A percentile compares a stretch with the other conserved stretches of the same genome.
These are phyloP conservation scores for Diglossa cyanea DNA, from an alignment of 2,797 vertebrate species.

Conservation along the genomic window DNA sequence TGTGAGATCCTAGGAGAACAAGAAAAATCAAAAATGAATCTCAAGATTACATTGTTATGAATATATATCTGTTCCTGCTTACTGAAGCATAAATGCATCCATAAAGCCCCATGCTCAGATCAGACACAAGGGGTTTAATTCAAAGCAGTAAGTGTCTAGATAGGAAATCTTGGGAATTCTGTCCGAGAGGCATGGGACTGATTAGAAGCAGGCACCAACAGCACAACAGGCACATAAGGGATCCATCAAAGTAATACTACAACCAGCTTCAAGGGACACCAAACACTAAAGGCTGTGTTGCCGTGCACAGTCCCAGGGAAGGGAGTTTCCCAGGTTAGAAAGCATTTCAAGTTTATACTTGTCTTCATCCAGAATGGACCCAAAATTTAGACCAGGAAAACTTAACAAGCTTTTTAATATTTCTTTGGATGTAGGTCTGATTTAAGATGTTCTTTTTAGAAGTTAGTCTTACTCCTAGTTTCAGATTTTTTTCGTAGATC, in stretches of 20 bases:
- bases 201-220: neutral
- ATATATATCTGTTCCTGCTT: neutral
- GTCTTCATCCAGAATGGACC: neutral
- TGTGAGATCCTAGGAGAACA: neutral
- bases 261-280: neutral
- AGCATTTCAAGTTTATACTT: neutral
- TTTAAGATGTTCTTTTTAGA: neutral
- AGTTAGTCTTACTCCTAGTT: neutral
- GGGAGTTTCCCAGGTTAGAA: neutral
- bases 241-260: neutral
- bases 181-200: neutral
- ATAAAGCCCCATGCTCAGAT: neutral
- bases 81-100: neutral
- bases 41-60: neutral
- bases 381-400: neutral
- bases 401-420: neutral
- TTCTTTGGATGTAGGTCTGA: neutral
- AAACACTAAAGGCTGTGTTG: neutral
- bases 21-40: neutral
- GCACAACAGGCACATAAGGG: neutral
- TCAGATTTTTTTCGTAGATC: neutral
- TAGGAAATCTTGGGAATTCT: neutral
- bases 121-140: neutral
- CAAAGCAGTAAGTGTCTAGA: neutral
- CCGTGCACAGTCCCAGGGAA: fast-evolving